These are phyloP conservation scores for Sarcophaga rosellei DNA, from an alignment of 2,888 invertebrate species.

Conservation along the genomic window DNA sequence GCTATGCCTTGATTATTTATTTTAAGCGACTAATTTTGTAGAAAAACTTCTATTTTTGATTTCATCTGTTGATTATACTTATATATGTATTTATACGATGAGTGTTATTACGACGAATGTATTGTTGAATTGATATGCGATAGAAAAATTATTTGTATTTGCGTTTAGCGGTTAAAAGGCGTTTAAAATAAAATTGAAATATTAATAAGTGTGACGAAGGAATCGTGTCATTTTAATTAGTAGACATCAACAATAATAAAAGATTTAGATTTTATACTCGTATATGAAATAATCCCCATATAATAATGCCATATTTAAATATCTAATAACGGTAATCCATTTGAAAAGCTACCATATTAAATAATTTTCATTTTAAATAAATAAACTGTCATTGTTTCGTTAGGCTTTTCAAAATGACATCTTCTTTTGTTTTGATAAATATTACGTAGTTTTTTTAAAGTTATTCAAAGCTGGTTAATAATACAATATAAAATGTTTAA, in stretches of 20 bases:
- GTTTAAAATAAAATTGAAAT: slow-evolving; percentile 54
- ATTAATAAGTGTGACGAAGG: slow-evolving; percentile 61
- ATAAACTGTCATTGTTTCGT: neutral
- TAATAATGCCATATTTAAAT: slow-evolving; percentile 11
- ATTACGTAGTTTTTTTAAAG: too few species aligned
- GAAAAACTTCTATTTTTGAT: slow-evolving; percentile 5
- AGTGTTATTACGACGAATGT: slow-evolving; percentile 38
- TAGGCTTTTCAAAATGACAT: too few species aligned
- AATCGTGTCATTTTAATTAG: slow-evolving; percentile 60
- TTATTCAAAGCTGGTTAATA: too few species aligned
- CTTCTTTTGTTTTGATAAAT: too few species aligned
- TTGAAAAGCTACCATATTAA: neutral
- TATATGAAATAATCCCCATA: slow-evolving; percentile 1
- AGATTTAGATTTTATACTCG: slow-evolving; percentile 19
- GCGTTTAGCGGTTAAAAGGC: slow-evolving; percentile 54
- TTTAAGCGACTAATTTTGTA: slow-evolving; percentile 8
- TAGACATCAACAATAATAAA: slow-evolving; percentile 2
- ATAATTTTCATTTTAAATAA: neutral
- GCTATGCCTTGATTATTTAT: slow-evolving; percentile 15
- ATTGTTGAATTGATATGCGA: neutral
- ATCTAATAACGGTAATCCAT: slow-evolving; percentile 15
- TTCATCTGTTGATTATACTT: neutral
- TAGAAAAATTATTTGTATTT: slow-evolving; percentile 41
- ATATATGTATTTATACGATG: neutral
- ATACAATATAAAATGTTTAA: too few species aligned